Evolutionary conservation across 2,888 invertebrate genomes (phyloP), one percentile per base, ranked within the genome.

Genomic region (Plutella xylostella): DNA sequence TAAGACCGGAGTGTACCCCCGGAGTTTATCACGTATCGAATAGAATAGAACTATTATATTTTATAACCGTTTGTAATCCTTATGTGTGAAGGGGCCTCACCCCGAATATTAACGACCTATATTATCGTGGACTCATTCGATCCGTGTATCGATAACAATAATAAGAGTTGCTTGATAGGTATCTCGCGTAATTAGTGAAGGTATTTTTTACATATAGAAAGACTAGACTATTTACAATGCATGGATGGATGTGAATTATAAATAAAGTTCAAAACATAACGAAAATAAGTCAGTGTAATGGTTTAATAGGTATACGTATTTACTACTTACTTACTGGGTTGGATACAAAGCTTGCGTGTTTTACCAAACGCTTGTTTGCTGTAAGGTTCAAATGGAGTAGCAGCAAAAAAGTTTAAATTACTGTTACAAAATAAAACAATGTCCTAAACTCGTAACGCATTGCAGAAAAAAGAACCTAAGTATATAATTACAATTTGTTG

Each of bases 41-140:
- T 79, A 82, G 79, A 83, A 83, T 83, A 74, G 82, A 79, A 65
- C 69, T 65, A 77, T 83, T 76, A 83, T 78, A 73, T 80, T 83
- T 83, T 74, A 83, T 70, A 72, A 80, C 68, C 83, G 72, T 80
- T 83, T 83, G 83, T 83, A 64, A 72, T 70, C 82, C 82, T 70
- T 83, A 80, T 78, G 63, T 55, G 80, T 66, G 60, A 64, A 57
- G 45, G 55, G 58, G 60, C 64, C 72, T 67, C 63, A 69, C 72
- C 67, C 74, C 79, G 80, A 77, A 80, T 78, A 75, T 76, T 74
- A 78, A 82, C 75, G 66, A 61, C 65, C 63, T 56, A 58, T 63
- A n/a, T 57, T 49, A 60, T 58, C 60, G 43, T 43, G 35, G 14
- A 20, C 9, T n/a, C 21, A 42, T 42, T 42, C 15, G 33, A 42